Evolutionary conservation across 2,888 invertebrate genomes (phyloP).

Genomic region (Cryptus viduatorius): DNA sequence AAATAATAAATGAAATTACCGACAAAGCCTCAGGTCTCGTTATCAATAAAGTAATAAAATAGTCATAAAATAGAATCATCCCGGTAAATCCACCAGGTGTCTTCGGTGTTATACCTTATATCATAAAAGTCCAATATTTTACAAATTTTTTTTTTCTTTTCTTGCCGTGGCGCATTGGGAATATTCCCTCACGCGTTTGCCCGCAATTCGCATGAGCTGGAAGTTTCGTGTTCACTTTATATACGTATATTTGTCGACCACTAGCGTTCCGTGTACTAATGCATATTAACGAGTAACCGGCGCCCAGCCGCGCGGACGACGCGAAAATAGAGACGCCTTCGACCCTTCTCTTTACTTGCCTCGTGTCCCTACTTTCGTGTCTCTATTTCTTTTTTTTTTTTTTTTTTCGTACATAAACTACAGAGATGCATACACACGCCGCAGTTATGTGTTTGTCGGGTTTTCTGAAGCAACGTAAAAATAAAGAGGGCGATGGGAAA

Average conservation of each 20-base stretch:
- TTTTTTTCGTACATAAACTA: not conserved
- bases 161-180: not conserved
- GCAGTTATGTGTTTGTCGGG: not conserved
- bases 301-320: not conserved
- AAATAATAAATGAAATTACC: too few species aligned
- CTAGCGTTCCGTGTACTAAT: conserved; percentile 33
- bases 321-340: conserved; percentile 22
- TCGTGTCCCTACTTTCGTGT: not conserved
- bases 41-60: not conserved
- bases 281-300: conserved; percentile 42
- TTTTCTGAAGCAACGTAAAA: not conserved
- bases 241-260: not conserved
- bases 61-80: not conserved
- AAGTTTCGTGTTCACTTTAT: not conserved
- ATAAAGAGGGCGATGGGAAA: not conserved
- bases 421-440: not conserved
- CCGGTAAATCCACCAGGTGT: not conserved
- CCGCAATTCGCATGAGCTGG: conserved; percentile 12
- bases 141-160: conserved; percentile 4
- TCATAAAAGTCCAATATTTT: conserved; percentile 31
- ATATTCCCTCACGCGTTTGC: not conserved
- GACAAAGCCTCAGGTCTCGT: too few species aligned
- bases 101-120: conserved; percentile 4
- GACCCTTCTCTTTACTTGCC: not conserved
- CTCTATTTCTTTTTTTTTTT: conserved; percentile 6